phyloP scores from a whole-genome alignment of 2,888 invertebrate species.

The Cosmopolites sordidus region DNA sequence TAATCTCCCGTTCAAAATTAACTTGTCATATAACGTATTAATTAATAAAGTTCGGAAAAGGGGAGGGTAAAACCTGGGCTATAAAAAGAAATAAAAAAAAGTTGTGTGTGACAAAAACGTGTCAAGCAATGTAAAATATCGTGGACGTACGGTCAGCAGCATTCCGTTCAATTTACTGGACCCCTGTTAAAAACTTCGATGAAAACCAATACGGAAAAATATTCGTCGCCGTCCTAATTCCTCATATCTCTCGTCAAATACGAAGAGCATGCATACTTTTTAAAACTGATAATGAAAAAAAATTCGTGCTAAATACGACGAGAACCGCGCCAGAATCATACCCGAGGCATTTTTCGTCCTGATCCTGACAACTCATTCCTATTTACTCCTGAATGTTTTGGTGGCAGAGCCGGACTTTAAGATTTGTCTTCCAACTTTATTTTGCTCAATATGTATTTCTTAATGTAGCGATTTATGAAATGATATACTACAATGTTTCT shows the following conservation, averaged over 20 bases:
- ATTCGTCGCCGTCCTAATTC: constrained; percentile 18
- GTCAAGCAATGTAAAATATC: constrained; percentile 25
- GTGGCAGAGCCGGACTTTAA: constrained; percentile 15
- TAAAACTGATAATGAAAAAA: constrained; percentile 28
- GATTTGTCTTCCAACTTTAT: not conserved
- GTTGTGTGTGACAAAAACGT: constrained; percentile 19
- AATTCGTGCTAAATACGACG: constrained; percentile 24
- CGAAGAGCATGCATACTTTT: constrained; percentile 28
- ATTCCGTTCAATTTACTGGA: constrained; percentile 23
- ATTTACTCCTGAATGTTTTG: constrained; percentile 25
- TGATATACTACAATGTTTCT: no score
- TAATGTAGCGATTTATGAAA: not conserved
- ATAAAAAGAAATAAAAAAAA: constrained; percentile 20
- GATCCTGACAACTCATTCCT: constrained; percentile 27
- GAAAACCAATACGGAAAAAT: constrained; percentile 14
- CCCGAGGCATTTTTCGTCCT: constrained; percentile 22
- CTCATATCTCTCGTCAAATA: constrained; percentile 26
- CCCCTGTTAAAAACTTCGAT: constrained; percentile 24
- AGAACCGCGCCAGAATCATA: constrained; percentile 10
- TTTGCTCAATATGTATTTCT: not conserved
- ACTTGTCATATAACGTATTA: constrained; percentile 14
- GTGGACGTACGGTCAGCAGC: constrained; percentile 14
- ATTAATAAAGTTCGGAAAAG: constrained; percentile 22
- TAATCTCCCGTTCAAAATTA: no score
- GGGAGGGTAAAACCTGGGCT: constrained; percentile 9